A percentile compares a stretch with the other conserved stretches of the same genome.
These are phyloP conservation scores for Lepisosteus oculatus DNA, from an alignment of 2,113 vertebrate species.

Conservation along the genomic window DNA sequence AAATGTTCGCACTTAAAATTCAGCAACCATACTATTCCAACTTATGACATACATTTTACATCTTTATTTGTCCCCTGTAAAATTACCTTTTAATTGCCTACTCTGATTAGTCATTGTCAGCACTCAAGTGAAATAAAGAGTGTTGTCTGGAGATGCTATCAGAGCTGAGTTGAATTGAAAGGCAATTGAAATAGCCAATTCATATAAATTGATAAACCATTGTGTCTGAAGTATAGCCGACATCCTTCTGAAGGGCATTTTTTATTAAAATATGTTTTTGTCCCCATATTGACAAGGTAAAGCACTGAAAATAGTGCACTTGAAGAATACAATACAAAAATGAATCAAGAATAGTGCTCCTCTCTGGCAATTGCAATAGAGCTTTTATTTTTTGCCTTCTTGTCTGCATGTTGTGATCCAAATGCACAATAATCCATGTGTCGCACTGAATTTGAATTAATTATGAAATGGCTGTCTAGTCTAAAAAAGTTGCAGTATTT, in stretches of 20 bases:
- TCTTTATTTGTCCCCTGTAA: background rate
- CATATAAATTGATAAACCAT: conserved; percentile 64
- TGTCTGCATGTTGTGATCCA: too few species aligned
- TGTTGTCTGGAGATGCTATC: background rate
- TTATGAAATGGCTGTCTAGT: too few species aligned
- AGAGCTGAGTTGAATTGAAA: conserved; percentile 36
- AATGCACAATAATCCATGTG: too few species aligned
- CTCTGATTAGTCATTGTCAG: conserved; percentile 2
- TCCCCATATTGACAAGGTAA: background rate
- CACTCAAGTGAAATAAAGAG: background rate
- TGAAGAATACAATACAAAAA: too few species aligned
- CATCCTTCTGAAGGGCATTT: conserved; percentile 48
- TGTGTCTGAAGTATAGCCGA: conserved; percentile 48
- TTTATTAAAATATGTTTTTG: background rate
- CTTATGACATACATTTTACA: too few species aligned
- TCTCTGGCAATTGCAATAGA: too few species aligned
- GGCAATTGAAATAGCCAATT: conserved; percentile 62
- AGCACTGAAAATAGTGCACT: background rate
- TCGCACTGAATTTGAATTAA: too few species aligned
- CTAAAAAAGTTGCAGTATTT: too few species aligned
- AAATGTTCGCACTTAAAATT: too few species aligned
- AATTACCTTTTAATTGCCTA: background rate
- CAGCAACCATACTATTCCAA: too few species aligned
- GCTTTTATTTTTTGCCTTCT: too few species aligned
- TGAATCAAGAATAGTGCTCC: too few species aligned